A percentile compares a stretch with the other conserved stretches of the same genome.
These are phyloP conservation scores for Lordiphosa stackelbergi DNA, from an alignment of 1,140 invertebrate species.

Conservation along the genomic window DNA sequence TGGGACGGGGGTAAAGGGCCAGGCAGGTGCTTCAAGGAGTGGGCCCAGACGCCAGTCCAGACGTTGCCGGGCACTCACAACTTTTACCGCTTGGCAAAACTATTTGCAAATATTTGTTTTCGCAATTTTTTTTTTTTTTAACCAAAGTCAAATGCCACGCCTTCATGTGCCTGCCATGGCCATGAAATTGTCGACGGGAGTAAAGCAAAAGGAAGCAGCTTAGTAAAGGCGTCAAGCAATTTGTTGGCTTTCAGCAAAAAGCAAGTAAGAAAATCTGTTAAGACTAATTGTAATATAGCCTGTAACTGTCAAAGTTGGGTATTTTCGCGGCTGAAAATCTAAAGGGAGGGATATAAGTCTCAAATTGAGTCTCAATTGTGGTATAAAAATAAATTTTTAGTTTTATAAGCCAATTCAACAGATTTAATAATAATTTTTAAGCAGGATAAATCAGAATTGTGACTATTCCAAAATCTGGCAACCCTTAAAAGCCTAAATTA, in stretches of 20 bases:
- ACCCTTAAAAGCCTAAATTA: no score
- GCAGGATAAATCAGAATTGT: no score
- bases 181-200: not conserved
- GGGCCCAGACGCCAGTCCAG: slow-evolving; percentile 54
- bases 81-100: slow-evolving; percentile 54
- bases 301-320: slow-evolving; percentile 9
- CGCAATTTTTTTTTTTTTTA: slow-evolving; percentile 29
- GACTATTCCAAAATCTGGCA: no score
- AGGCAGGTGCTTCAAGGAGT: slow-evolving; percentile 3
- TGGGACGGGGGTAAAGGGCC: slow-evolving; percentile 22
- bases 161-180: not conserved
- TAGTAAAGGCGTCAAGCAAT: slow-evolving; percentile 62
- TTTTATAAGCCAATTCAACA: no score
- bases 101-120: slow-evolving; percentile 70
- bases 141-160: not conserved
- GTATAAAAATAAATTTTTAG: no score
- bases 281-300: no score
- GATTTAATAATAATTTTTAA: no score
- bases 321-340: no score
- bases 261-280: slow-evolving; percentile 23
- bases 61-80: slow-evolving; percentile 38
- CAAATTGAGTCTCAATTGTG: no score
- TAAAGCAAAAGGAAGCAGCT: slow-evolving; percentile 42
- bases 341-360: no score
- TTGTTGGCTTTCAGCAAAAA: slow-evolving; percentile 52